A percentile compares a stretch with the other conserved stretches of the same genome.
Conservation (phyloP, 2,888 invertebrate species). For the Acronicta leporina region DNA sequence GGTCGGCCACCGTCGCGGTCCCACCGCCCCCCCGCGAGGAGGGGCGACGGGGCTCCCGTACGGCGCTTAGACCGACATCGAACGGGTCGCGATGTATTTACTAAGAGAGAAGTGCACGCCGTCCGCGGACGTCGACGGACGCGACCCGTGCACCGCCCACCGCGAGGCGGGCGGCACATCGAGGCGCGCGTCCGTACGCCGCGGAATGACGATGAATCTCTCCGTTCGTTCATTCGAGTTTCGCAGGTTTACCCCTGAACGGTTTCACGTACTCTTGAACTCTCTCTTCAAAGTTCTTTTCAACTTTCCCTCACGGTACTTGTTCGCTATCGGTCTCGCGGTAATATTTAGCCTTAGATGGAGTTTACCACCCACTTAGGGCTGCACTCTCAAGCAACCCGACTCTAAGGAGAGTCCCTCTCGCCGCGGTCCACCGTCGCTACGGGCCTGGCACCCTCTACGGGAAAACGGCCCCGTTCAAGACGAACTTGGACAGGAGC, state of each 20-base stretch:
- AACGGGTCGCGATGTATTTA: slow-evolving; percentile 88
- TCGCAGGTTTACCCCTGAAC: slow-evolving; percentile 89
- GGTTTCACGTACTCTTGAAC: slow-evolving; percentile 86
- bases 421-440: slow-evolving; percentile 65
- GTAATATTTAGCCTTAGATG: slow-evolving; percentile 89
- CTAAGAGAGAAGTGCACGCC: slow-evolving; percentile 72
- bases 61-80: slow-evolving; percentile 78
- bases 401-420: slow-evolving; percentile 75
- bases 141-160: too few species aligned
- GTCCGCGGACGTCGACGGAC: slow-evolving; percentile 64
- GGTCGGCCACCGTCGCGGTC: slow-evolving; percentile 25
- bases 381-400: slow-evolving; percentile 90
- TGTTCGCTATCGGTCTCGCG: slow-evolving; percentile 91
- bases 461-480: slow-evolving; percentile 85
- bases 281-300: slow-evolving; percentile 91
- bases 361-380: slow-evolving; percentile 90
- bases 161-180: slow-evolving; percentile 43
- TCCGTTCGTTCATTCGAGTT: slow-evolving; percentile 83
- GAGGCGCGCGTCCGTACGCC: slow-evolving; percentile 55
- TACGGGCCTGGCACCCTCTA: slow-evolving; percentile 89
- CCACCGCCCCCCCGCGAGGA: too few species aligned
- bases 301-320: slow-evolving; percentile 92
- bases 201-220: slow-evolving; percentile 74
- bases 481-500: slow-evolving; percentile 82
- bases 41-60: slow-evolving; percentile 63